A percentile compares a stretch with the other conserved stretches of the same genome.
These are phyloP conservation scores for Ecdyonurus torrentis DNA, from an alignment of 2,888 invertebrate species.

Conservation along the genomic window DNA sequence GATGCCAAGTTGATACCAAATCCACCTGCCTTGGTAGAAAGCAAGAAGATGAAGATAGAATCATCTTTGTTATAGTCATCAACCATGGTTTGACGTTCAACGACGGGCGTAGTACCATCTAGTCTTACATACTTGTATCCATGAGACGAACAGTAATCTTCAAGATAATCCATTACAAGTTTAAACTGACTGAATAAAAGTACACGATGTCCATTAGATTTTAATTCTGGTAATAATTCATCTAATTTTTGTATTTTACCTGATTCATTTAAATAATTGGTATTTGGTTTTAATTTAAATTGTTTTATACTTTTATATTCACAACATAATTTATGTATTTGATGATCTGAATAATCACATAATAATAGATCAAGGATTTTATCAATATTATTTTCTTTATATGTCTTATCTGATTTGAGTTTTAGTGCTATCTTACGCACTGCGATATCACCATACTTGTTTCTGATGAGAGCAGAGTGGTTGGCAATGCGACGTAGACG, in stretches of 20 bases:
- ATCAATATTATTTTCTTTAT: conserved; percentile 59
- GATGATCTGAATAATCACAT: conserved; percentile 77
- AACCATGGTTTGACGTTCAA: conserved; percentile 73
- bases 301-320: conserved; percentile 36
- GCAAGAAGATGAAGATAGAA: conserved; percentile 72
- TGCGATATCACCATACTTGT: conserved; percentile 47
- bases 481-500: conserved; percentile 86
- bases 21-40: conserved; percentile 92
- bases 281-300: conserved; percentile 40
- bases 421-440: conserved; percentile 48
- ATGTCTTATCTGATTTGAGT: conserved; percentile 45
- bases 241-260: conserved; percentile 79
- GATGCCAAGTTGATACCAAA: conserved; percentile 86
- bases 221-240: conserved; percentile 52
- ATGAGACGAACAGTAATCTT: conserved; percentile 65
- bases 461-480: conserved; percentile 73
- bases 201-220: conserved; percentile 60
- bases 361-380: conserved; percentile 75
- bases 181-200: conserved; percentile 94
- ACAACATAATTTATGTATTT: conserved; percentile 63
- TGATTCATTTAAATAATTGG: conserved; percentile 54
- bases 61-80: conserved; percentile 67
- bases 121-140: conserved; percentile 60
- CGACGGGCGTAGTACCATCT: conserved; percentile 80
- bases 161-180: conserved; percentile 83